Percentiles rank a stretch among this genome's conserved stretches.
phyloP scores from a whole-genome alignment of 2,888 invertebrate species.

The Hemistola chrysoprasaria region DNA sequence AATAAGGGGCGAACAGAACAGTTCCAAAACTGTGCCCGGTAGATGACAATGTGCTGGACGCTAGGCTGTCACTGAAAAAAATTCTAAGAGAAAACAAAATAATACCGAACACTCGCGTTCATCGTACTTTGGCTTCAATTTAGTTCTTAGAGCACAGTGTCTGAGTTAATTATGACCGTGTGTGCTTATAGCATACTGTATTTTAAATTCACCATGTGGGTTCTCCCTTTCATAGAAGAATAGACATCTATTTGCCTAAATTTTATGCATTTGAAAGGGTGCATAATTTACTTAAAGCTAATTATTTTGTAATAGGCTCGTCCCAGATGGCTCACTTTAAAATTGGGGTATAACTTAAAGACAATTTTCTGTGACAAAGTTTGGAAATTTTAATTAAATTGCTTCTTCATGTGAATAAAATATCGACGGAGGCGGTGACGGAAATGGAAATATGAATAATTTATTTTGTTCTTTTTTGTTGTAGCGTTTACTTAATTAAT shows the following conservation, averaged over 20 bases:
- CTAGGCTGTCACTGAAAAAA: no score
- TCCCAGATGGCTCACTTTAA: conserved; percentile 68
- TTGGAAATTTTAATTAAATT: conserved; percentile 64
- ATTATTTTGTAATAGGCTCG: conserved; percentile 76
- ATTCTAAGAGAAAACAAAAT: no score
- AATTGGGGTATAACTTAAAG: conserved; percentile 57
- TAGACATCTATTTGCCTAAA: conserved; percentile 69
- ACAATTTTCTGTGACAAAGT: conserved; percentile 59
- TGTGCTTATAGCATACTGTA: conserved; percentile 63
- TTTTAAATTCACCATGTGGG: conserved; percentile 72
- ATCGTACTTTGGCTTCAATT: no score
- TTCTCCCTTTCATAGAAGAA: conserved; percentile 56
- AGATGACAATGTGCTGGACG: no score
- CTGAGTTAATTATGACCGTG: no score
- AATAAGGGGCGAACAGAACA: no score
- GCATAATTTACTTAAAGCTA: conserved; percentile 76
- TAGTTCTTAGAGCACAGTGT: no score
- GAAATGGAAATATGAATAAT: conserved; percentile 12
- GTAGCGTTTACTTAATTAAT: background rate
- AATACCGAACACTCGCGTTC: no score
- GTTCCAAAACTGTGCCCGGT: no score
- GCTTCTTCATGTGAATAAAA: conserved; percentile 47
- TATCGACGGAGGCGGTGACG: conserved; percentile 34
- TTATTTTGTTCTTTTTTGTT: background rate
- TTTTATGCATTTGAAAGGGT: conserved; percentile 77